A percentile compares a stretch with the other conserved stretches of the same genome.
Evolutionary conservation across 2,888 invertebrate genomes (phyloP).

Genomic region (Tromatobia lineatoria): DNA sequence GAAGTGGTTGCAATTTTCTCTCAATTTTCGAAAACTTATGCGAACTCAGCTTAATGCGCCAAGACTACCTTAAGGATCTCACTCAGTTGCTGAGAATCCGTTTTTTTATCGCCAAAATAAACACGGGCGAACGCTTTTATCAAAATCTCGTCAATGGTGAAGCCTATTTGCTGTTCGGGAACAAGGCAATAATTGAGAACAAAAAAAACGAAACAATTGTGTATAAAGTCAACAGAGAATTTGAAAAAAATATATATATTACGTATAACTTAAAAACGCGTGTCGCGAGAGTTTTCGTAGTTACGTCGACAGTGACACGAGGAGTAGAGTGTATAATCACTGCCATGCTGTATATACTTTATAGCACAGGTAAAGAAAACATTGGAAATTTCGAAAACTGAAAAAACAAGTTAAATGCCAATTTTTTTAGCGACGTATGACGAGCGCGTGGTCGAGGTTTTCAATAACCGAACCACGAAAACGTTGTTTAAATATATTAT

Average conservation of each 20-base stretch:
- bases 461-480: conserved; percentile 31
- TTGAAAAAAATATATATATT: conserved; percentile 9
- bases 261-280: neutral
- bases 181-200: conserved; percentile 27
- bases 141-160: conserved; percentile 32
- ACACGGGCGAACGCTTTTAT: neutral
- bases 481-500: neutral
- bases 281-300: conserved; percentile 37
- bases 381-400: conserved; percentile 14
- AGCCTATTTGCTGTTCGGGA: conserved; percentile 13
- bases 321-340: conserved; percentile 81
- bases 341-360: conserved; percentile 83
- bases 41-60: no score
- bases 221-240: neutral
- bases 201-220: conserved; percentile 13
- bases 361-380: conserved; percentile 75
- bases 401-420: conserved; percentile 29
- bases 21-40: no score
- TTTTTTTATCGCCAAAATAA: conserved; percentile 1
- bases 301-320: conserved; percentile 63
- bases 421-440: conserved; percentile 50
- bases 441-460: conserved; percentile 63
- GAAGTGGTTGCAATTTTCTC: no score
- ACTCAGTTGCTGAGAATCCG: neutral
- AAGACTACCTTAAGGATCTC: neutral